A percentile compares a stretch with the other conserved stretches of the same genome.
phyloP scores from a whole-genome alignment of 2,888 invertebrate genomes.

The Sipunculus nudus region DNA sequence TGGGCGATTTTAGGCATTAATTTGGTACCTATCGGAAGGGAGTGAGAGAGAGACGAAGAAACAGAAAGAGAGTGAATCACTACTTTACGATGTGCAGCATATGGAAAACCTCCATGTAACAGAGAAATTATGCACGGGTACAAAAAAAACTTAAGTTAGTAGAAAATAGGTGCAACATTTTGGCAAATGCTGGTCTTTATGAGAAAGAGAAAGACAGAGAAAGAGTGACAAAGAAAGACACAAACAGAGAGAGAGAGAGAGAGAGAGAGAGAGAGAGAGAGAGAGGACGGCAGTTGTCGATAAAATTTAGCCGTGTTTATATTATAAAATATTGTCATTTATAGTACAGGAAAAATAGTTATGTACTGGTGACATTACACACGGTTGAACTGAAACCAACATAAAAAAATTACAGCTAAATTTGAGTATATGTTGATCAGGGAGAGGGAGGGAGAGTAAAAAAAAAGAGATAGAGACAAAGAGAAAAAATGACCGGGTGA shows the following conservation, averaged over 20 bases:
- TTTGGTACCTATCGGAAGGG: too few species aligned
- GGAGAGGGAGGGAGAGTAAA: too few species aligned
- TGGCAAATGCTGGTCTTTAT: neutral
- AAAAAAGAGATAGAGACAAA: too few species aligned
- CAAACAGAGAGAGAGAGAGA: neutral
- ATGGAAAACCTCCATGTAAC: neutral
- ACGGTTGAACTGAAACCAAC: neutral
- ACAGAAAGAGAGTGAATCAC: slow-evolving; percentile 2
- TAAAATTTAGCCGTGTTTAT: neutral
- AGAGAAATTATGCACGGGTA: too few species aligned
- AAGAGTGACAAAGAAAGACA: neutral
- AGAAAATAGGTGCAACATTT: too few species aligned
- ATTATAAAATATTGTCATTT: neutral
- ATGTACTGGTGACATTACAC: neutral
- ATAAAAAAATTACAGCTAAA: neutral
- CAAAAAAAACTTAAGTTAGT: too few species aligned
- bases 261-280: neutral
- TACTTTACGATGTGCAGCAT: neutral
- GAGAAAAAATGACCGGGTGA: too few species aligned
- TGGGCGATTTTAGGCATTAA: too few species aligned
- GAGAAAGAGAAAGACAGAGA: neutral
- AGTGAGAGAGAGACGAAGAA: slow-evolving; percentile 6
- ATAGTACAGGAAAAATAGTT: neutral
- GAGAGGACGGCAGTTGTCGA: slow-evolving; percentile 5
- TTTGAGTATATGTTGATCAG: neutral